Evolutionary conservation across 2,888 invertebrate species (phyloP), one percentile per base, ranked within the genome.

Genomic region (Eupithecia centaureata): DNA sequence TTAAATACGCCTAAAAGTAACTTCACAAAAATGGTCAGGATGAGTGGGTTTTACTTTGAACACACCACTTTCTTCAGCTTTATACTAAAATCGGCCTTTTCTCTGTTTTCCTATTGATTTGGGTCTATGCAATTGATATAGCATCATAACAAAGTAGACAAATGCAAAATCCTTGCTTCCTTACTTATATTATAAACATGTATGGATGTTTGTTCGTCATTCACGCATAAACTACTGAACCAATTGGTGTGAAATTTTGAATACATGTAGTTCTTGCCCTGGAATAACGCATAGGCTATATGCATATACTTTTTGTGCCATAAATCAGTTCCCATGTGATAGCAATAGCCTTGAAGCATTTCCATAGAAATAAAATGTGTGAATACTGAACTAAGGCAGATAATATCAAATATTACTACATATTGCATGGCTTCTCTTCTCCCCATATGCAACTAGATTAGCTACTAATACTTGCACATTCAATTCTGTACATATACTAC

Each of bases 401-500:
- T n/a, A n/a, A n/a, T n/a, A n/a, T n/a, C 32, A 32, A 8, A 8
- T 7, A 8, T 8, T 35, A 38, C 35, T n/a, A 38, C n/a, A n/a
- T 38, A 38, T 7, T 38, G n/a, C 15, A 38, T 38, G n/a, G n/a
- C 1, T 38, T 38, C n/a, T n/a, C 38, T n/a, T 42, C 42, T 1
- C 25, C 13, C 13, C 25, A 25, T 25, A 13, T 8, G 18, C 18
- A 42, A 42, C 42, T 42, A 42, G 42, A 42, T 10, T 42, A 42
- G n/a, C 8, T 38, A 25, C 18, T 7, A 47, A n/a, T 18, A 51
- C 32, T 52, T 27, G 27, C 27, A 54, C 30, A 68, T 61, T 70
- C 38, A 67, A 63, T 65, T 61, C 61, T 42, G 25, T 38, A 10
- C 22, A n/a, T n/a, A n/a, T n/a, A 32, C 54, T 32, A 65, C 42